These are phyloP conservation scores for Eupithecia pulchellata DNA, from an alignment of 2,888 invertebrate species.

Conservation along the genomic window DNA sequence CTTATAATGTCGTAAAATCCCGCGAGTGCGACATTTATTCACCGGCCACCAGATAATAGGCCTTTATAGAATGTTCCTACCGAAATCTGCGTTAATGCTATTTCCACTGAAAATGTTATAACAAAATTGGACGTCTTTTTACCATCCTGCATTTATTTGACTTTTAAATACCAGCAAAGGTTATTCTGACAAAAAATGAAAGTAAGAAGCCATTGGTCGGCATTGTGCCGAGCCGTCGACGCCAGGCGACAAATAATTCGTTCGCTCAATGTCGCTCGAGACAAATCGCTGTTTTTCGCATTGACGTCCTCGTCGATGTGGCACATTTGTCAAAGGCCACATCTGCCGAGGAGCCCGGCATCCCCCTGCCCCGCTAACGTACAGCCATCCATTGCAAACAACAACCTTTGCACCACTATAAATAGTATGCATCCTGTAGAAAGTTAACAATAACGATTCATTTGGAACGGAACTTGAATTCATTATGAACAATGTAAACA, in stretches of 20 bases:
- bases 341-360: conserved; percentile 19
- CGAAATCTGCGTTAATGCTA: conserved; percentile 8
- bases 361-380: background rate
- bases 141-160: background rate
- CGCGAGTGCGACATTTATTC: conserved; percentile 13
- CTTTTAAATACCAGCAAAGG: background rate
- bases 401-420: background rate
- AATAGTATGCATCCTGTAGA: background rate
- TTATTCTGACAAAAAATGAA: background rate
- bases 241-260: conserved; percentile 32
- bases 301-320: conserved; percentile 30
- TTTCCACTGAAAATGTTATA: conserved; percentile 7
- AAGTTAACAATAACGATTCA: background rate
- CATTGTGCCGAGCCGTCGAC: background rate
- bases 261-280: conserved; percentile 40
- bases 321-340: conserved; percentile 34
- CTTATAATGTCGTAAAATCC: conserved; percentile 5
- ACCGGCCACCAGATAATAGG: conserved; percentile 9
- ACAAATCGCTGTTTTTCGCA: conserved; percentile 39
- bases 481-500: background rate
- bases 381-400: background rate
- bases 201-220: background rate
- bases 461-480: background rate
- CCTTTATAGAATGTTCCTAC: conserved; percentile 3
- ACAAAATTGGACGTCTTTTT: background rate